A percentile compares a stretch with the other conserved stretches of the same genome.
Conservation (phyloP, 53 echinoderm and acorn worm species). For the Crossaster papposus region DNA sequence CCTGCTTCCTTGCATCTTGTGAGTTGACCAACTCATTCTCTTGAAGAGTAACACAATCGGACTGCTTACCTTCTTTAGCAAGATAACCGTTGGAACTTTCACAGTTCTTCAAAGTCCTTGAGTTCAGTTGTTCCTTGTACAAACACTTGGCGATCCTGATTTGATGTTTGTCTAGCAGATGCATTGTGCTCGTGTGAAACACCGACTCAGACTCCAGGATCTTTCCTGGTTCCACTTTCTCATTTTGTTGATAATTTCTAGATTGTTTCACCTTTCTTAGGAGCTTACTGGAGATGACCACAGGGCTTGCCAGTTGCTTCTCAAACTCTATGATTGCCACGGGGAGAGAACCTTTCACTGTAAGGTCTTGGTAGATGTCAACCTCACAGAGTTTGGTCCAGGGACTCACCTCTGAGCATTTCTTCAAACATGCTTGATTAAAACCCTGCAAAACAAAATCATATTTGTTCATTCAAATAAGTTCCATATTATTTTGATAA, state of each 20-base stretch:
- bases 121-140: constrained; percentile 10
- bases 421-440: constrained; percentile 74
- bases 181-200: background rate
- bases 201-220: background rate
- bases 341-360: constrained; percentile 29
- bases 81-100: too few species aligned
- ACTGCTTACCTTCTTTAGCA: background rate
- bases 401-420: constrained; percentile 74
- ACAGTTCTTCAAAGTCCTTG: background rate
- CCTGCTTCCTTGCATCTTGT: background rate
- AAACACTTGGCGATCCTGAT: constrained; percentile 10
- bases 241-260: background rate
- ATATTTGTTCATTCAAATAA: background rate
- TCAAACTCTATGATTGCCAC: constrained; percentile 58
- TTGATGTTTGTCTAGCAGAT: constrained; percentile 37
- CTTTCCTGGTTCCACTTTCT: background rate
- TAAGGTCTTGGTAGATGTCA: constrained; percentile 41
- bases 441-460: constrained; percentile 67
- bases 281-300: constrained; percentile 44
- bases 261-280: constrained; percentile 16
- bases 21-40: background rate
- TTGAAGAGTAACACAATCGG: background rate
- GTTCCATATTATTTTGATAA: background rate
- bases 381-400: constrained; percentile 93
- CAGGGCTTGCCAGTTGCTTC: constrained; percentile 56